A percentile compares a stretch with the other conserved stretches of the same genome.
Evolutionary conservation across 2,113 vertebrate genomes (phyloP).

Genomic region (Rhinopomastus cyanomelas): DNA sequence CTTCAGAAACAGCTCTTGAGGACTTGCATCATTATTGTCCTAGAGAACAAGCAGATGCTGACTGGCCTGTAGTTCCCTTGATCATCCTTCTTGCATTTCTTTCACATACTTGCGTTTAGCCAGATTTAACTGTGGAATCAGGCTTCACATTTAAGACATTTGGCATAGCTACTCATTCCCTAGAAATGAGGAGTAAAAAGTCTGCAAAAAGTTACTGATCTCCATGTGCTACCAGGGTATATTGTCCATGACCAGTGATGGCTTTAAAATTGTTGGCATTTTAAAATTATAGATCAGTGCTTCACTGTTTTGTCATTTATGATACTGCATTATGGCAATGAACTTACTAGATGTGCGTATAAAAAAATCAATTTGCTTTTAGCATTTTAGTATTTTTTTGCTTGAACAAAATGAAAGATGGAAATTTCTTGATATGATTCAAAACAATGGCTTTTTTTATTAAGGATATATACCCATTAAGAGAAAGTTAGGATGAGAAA

Average conservation of each 20-base stretch:
- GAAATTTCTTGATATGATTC: slow-evolving; percentile 28
- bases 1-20: background rate
- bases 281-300: slow-evolving; percentile 52
- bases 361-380: slow-evolving; percentile 3
- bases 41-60: background rate
- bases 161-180: slow-evolving; percentile 2
- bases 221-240: slow-evolving; percentile 57
- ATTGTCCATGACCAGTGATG: slow-evolving; percentile 60
- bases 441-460: slow-evolving; percentile 50
- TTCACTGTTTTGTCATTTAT: slow-evolving; percentile 52
- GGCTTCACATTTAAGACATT: slow-evolving; percentile 14
- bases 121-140: background rate
- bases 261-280: slow-evolving; percentile 64
- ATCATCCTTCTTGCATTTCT: background rate
- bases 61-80: background rate
- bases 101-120: background rate
- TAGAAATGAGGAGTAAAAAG: slow-evolving; percentile 34
- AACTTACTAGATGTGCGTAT: background rate
- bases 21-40: background rate
- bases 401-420: background rate
- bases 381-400: slow-evolving; percentile 28
- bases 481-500: slow-evolving; percentile 15
- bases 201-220: slow-evolving; percentile 64
- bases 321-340: slow-evolving; percentile 34
- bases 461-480: slow-evolving; percentile 28